Conservation (phyloP, 2,888 invertebrate species). For the Phengaris arion region DNA sequence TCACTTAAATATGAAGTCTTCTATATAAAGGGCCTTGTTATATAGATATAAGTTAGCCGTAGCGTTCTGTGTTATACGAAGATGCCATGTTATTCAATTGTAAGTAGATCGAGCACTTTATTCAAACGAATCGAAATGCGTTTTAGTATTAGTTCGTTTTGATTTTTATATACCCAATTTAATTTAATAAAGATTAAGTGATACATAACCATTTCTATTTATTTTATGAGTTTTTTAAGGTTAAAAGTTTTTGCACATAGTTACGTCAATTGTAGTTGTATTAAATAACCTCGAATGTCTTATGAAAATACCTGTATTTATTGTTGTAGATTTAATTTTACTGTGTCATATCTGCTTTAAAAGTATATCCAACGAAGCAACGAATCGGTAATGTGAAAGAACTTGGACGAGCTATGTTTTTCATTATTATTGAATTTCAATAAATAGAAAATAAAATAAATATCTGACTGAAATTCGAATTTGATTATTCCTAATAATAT, state of each 20-base stretch:
- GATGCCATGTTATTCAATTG: slow-evolving; percentile 64
- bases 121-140: slow-evolving; percentile 65
- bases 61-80: slow-evolving; percentile 45
- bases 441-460: not conserved
- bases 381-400: slow-evolving; percentile 47
- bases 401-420: not conserved
- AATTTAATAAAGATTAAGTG: slow-evolving; percentile 37
- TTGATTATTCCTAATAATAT: not conserved
- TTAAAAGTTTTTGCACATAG: slow-evolving; percentile 41
- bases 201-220: slow-evolving; percentile 36
- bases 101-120: slow-evolving; percentile 49
- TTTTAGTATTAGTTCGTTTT: slow-evolving; percentile 75
- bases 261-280: slow-evolving; percentile 47
- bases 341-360: slow-evolving; percentile 39
- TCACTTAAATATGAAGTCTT: slow-evolving; percentile 37
- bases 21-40: slow-evolving; percentile 60
- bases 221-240: slow-evolving; percentile 33
- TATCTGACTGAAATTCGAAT: not conserved
- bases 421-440: not conserved
- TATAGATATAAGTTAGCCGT: slow-evolving; percentile 47
- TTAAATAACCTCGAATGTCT: slow-evolving; percentile 40
- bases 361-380: slow-evolving; percentile 42
- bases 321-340: slow-evolving; percentile 32
- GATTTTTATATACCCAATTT: slow-evolving; percentile 40
- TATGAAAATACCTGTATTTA: slow-evolving; percentile 43